phyloP scores from a whole-genome alignment of 2,888 invertebrate species.

The Drosophila monieri region DNA sequence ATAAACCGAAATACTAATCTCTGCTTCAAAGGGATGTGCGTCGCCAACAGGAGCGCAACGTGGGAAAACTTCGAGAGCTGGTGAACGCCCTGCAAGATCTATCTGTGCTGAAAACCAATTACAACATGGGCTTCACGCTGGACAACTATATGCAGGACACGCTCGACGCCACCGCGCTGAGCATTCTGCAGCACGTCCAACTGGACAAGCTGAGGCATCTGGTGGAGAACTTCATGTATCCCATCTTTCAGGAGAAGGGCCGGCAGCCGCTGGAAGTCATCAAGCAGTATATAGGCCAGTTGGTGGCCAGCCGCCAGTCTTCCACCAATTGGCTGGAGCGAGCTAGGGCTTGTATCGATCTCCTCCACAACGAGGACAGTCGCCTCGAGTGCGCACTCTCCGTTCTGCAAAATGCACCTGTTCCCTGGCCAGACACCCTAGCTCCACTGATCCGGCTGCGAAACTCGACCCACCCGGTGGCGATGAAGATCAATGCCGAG shows the following conservation, averaged over 20 bases:
- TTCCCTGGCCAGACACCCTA: slow-evolving; percentile 82
- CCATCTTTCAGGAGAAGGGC: slow-evolving; percentile 83
- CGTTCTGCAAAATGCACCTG: slow-evolving; percentile 82
- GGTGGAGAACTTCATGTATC: slow-evolving; percentile 82
- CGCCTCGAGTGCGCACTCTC: slow-evolving; percentile 81
- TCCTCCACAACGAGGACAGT: slow-evolving; percentile 82
- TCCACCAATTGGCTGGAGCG: slow-evolving; percentile 82
- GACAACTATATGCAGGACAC: slow-evolving; percentile 83
- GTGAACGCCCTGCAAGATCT: slow-evolving; percentile 81
- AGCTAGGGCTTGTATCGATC: slow-evolving; percentile 79
- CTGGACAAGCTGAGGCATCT: slow-evolving; percentile 80
- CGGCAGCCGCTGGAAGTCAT: slow-evolving; percentile 77
- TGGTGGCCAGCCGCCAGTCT: slow-evolving; percentile 79
- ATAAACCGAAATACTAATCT: neutral
- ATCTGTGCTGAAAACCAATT: slow-evolving; percentile 80
- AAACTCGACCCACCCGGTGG: slow-evolving; percentile 82
- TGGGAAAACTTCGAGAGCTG: slow-evolving; percentile 77
- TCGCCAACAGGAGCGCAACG: slow-evolving; percentile 81
- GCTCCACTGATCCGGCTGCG: slow-evolving; percentile 79
- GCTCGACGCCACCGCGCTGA: slow-evolving; percentile 81
- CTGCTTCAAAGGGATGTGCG: slow-evolving; percentile 76
- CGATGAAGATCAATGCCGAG: slow-evolving; percentile 81
- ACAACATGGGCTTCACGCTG: slow-evolving; percentile 81
- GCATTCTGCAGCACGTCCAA: slow-evolving; percentile 82
- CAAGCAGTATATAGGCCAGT: slow-evolving; percentile 79